A percentile compares a stretch with the other conserved stretches of the same genome.
These are phyloP conservation scores for Antennarius striatus DNA, from an alignment of 2,113 vertebrate genomes.

Conservation along the genomic window DNA sequence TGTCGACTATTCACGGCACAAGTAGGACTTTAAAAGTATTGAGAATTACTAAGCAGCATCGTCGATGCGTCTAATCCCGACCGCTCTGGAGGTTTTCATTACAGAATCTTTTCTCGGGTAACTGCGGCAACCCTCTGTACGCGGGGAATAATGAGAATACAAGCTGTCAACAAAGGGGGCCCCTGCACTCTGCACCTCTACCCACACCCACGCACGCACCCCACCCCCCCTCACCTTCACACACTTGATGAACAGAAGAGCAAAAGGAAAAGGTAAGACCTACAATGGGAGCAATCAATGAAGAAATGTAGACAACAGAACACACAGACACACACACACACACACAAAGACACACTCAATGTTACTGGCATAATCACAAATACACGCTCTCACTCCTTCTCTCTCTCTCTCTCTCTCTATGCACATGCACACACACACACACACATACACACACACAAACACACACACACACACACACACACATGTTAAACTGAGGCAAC, in stretches of 20 bases:
- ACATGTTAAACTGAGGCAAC: not conserved
- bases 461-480: not conserved
- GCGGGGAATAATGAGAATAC: conserved; percentile 53
- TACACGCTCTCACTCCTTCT: too few species aligned
- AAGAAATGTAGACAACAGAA: conserved; percentile 12
- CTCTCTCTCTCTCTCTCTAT: too few species aligned
- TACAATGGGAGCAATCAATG: conserved; percentile 13
- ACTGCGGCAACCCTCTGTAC: conserved; percentile 48
- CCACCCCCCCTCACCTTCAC: conserved; percentile 23
- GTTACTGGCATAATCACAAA: conserved; percentile 1
- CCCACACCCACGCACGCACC: conserved; percentile 12
- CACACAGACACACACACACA: conserved; percentile 11
- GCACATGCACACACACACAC: conserved; percentile 23
- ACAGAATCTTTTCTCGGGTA: conserved; percentile 37
- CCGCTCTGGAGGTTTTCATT: conserved; percentile 33
- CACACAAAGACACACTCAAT: conserved; percentile 38
- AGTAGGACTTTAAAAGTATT: conserved; percentile 30
- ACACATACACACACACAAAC: conserved; percentile 22
- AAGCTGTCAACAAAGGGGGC: conserved; percentile 37
- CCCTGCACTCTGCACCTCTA: conserved; percentile 38
- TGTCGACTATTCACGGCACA: conserved; percentile 56
- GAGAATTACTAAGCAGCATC: conserved; percentile 52
- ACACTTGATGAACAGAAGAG: conserved; percentile 51
- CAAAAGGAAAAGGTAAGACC: conserved; percentile 56
- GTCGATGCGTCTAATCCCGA: conserved; percentile 55